A percentile compares a stretch with the other conserved stretches of the same genome.
Evolutionary conservation across 2,113 vertebrate genomes (phyloP).

Genomic region (Zeus faber): DNA sequence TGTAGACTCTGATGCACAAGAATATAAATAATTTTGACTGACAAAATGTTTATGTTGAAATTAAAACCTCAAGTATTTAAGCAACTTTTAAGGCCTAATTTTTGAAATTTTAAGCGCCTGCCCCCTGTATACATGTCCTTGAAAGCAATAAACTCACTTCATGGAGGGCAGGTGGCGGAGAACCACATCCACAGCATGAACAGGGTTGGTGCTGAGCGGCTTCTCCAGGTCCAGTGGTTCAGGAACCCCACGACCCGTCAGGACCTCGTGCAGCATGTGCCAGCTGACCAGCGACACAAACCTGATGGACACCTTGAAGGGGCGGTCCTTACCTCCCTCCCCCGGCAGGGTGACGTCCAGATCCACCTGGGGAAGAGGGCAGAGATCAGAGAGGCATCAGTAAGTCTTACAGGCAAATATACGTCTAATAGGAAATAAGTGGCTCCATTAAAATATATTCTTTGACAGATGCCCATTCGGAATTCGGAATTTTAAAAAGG

Average conservation of each 20-base stretch:
- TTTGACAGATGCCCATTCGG: no score
- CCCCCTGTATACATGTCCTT: no score
- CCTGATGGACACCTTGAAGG: slow-evolving; percentile 92
- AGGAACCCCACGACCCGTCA: slow-evolving; percentile 83
- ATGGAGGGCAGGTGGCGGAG: slow-evolving; percentile 96
- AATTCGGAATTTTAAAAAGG: no score
- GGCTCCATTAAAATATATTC: no score
- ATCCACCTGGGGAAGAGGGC: slow-evolving; percentile 80
- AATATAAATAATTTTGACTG: no score
- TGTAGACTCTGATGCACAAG: no score
- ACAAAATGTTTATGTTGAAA: no score
- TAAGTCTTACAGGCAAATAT: no score
- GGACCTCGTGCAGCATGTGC: slow-evolving; percentile 94
- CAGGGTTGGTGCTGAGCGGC: slow-evolving; percentile 95
- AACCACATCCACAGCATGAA: slow-evolving; percentile 96
- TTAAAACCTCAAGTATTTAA: no score
- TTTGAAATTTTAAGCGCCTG: no score
- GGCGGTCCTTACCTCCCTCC: slow-evolving; percentile 95
- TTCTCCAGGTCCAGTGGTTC: slow-evolving; percentile 93
- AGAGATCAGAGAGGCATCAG: neutral
- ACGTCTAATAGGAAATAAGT: no score
- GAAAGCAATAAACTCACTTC: slow-evolving; percentile 80
- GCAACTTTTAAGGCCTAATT: no score
- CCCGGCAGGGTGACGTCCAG: slow-evolving; percentile 95
- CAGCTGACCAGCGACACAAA: slow-evolving; percentile 96